Evolutionary conservation across 1,140 invertebrate species (phyloP).

Genomic region (Drosophila carrolli): DNA sequence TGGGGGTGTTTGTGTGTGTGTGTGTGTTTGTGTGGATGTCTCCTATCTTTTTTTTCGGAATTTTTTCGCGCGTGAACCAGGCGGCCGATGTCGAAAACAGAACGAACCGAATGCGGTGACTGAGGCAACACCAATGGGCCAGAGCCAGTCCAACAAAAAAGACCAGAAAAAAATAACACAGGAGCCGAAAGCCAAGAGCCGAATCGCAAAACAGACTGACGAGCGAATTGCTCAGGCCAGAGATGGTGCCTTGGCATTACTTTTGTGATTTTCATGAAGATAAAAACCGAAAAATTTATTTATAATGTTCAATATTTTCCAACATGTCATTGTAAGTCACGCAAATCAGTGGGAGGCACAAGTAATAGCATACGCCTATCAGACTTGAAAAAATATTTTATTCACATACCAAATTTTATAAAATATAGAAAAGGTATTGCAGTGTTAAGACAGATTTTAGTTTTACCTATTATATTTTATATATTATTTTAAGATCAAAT

Average conservation of each 20-base stretch:
- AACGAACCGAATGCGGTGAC: conserved; percentile 58
- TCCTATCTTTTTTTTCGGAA: conserved; percentile 15
- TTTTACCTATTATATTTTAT: too few species aligned
- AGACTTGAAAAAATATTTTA: too few species aligned
- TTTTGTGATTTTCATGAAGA: neutral
- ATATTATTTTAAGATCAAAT: too few species aligned
- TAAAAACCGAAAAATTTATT: neutral
- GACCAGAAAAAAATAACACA: conserved; percentile 33
- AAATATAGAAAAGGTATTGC: too few species aligned
- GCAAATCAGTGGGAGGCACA: too few species aligned
- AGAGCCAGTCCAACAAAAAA: conserved; percentile 34
- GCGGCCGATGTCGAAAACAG: conserved; percentile 18
- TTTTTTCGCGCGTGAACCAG: conserved; percentile 42
- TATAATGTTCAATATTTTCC: neutral
- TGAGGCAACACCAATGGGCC: conserved; percentile 57
- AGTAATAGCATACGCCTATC: too few species aligned
- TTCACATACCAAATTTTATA: too few species aligned
- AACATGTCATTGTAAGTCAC: too few species aligned
- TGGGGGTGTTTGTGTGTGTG: neutral
- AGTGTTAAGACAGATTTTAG: too few species aligned
- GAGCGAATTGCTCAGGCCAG: conserved; percentile 1
- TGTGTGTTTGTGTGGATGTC: neutral
- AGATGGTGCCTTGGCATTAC: conserved; percentile 1
- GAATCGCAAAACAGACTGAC: conserved; percentile 16
- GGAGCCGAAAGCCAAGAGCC: conserved; percentile 36